A percentile compares a stretch with the other conserved stretches of the same genome.
These are phyloP conservation scores for Borostomias antarcticus DNA, from an alignment of 2,797 vertebrate genomes.

Conservation along the genomic window DNA sequence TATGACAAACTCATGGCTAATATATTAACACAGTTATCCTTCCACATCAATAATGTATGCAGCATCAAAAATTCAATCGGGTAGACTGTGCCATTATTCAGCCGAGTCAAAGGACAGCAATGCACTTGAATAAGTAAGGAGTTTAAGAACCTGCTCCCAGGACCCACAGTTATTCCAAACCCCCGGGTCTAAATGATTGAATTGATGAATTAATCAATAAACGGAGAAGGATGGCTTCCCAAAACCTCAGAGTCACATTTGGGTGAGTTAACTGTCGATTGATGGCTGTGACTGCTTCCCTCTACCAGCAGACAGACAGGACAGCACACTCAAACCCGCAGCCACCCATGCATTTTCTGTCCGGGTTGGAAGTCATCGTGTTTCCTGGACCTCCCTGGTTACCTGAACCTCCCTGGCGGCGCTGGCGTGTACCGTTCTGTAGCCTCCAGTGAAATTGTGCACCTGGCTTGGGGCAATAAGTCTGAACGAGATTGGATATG, in stretches of 20 bases:
- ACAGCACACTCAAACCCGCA: too few species aligned
- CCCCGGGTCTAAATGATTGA: constrained; percentile 58
- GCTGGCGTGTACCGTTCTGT: constrained; percentile 28
- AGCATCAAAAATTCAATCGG: constrained; percentile 75
- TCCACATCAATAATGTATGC: constrained; percentile 75
- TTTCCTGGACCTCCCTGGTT: too few species aligned
- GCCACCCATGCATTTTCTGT: too few species aligned
- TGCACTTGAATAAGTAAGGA: constrained; percentile 69
- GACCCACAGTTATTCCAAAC: constrained; percentile 55
- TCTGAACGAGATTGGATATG: constrained; percentile 68
- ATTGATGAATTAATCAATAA: constrained; percentile 56
- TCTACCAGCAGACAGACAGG: too few species aligned
- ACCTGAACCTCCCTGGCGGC: too few species aligned
- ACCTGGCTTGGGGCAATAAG: constrained; percentile 47
- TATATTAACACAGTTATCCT: constrained; percentile 71
- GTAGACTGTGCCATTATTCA: constrained; percentile 71
- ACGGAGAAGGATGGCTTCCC: constrained; percentile 34
- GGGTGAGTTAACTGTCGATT: constrained; percentile 31
- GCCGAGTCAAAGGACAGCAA: constrained; percentile 57
- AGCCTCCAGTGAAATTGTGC: constrained; percentile 54
- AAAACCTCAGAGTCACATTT: neutral
- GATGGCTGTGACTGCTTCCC: constrained; percentile 5
- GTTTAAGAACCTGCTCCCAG: constrained; percentile 54
- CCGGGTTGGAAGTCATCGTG: neutral
- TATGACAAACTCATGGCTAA: constrained; percentile 68